A percentile compares a stretch with the other conserved stretches of the same genome.
phyloP scores from a whole-genome alignment of 1,140 invertebrate genomes.

The Andrena cerasifolii region DNA sequence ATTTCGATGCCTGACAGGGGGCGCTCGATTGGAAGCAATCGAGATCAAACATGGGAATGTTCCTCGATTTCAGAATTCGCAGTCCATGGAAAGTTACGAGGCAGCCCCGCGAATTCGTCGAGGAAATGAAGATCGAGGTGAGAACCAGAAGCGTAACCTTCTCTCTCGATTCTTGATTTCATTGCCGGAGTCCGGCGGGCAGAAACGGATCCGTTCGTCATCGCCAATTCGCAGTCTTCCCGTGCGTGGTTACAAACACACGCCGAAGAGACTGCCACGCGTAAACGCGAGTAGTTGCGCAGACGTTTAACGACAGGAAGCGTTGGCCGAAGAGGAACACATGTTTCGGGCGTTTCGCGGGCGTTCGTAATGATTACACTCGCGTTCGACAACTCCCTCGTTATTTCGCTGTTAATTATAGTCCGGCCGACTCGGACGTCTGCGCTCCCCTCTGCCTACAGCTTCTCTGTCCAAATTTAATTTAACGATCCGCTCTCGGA shows the following conservation, averaged over 20 bases:
- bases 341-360: slow-evolving; percentile 75
- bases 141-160: too few relatives aligned
- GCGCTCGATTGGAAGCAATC: too few relatives aligned
- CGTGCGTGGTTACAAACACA: slow-evolving; percentile 17
- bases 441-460: not conserved
- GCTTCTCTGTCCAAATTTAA: not conserved
- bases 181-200: too few relatives aligned
- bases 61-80: too few relatives aligned
- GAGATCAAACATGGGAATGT: too few relatives aligned
- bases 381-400: slow-evolving; percentile 70
- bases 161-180: too few relatives aligned
- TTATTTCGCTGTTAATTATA: slow-evolving; percentile 72
- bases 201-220: not conserved
- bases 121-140: too few relatives aligned
- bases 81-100: too few relatives aligned
- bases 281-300: slow-evolving; percentile 73
- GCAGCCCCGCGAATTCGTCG: too few relatives aligned
- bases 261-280: slow-evolving; percentile 39
- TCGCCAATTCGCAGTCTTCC: slow-evolving; percentile 34
- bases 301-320: slow-evolving; percentile 80
- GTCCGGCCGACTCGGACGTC: slow-evolving; percentile 13
- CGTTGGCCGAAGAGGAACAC: slow-evolving; percentile 75
- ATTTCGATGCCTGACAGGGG: too few relatives aligned
- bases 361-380: slow-evolving; percentile 72
- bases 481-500: not conserved